These are phyloP conservation scores for Uropetala carovei DNA, from an alignment of 2,888 invertebrate genomes.

Conservation along the genomic window DNA sequence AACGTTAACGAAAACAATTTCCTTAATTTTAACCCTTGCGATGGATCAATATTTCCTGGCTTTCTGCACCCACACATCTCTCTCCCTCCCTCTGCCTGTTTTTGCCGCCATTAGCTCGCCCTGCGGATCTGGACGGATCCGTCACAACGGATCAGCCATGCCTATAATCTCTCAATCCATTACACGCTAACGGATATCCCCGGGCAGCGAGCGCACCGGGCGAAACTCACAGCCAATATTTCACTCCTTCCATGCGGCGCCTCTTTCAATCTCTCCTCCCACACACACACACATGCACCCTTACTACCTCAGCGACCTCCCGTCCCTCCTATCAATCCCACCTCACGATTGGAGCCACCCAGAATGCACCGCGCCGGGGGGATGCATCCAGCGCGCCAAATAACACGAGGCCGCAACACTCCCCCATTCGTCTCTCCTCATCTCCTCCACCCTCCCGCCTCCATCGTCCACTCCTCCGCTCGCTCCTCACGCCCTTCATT, in stretches of 20 bases:
- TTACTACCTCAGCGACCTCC: background rate
- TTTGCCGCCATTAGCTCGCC: background rate
- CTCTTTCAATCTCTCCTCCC: background rate
- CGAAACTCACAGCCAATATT: background rate
- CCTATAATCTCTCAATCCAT: background rate
- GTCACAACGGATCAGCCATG: background rate
- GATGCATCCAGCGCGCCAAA: conserved; percentile 29
- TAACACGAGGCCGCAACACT: background rate
- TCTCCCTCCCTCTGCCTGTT: background rate
- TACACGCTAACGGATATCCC: background rate
- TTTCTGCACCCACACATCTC: background rate
- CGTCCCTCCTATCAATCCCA: background rate
- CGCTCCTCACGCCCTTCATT: background rate
- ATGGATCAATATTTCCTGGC: background rate
- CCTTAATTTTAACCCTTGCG: background rate
- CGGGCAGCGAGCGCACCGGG: no score
- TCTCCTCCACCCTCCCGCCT: no score
- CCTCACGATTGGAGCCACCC: conserved; percentile 9
- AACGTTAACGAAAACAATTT: background rate
- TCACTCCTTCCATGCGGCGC: background rate
- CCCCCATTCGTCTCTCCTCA: background rate
- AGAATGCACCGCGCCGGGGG: background rate
- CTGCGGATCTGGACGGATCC: background rate
- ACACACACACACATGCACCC: background rate
- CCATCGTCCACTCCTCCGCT: no score